Percentiles rank a stretch among this genome's conserved stretches.
phyloP scores from a whole-genome alignment of 37 sponge, comb jelly and placozoan species.

The Chondrosia reniformis region DNA sequence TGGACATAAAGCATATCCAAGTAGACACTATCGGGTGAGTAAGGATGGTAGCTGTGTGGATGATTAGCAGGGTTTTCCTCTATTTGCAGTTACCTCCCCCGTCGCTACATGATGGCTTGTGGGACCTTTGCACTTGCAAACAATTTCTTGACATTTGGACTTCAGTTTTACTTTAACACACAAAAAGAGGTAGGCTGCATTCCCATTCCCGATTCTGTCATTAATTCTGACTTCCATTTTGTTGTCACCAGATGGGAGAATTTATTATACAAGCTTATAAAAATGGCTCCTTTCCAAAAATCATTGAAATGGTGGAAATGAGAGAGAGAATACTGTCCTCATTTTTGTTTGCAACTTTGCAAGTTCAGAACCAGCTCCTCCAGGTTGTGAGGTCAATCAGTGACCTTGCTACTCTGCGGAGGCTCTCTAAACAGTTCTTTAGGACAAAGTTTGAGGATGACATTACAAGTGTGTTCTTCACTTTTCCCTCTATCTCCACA shows the following conservation, averaged over 20 bases:
- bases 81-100: conserved; percentile 6
- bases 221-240: background rate
- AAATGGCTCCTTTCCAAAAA: conserved; percentile 78
- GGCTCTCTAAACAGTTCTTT: background rate
- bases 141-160: conserved; percentile 48
- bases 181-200: conserved; percentile 46
- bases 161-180: conserved; percentile 47
- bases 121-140: conserved; percentile 60
- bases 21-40: conserved; percentile 66
- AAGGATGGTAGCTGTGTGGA: background rate
- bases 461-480: background rate
- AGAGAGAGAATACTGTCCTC: conserved; percentile 38
- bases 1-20: conserved; percentile 63
- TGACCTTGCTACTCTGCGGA: background rate
- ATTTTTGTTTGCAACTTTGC: conserved; percentile 28
- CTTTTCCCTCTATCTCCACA: background rate
- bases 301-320: conserved; percentile 51
- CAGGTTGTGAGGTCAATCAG: background rate
- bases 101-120: conserved; percentile 46
- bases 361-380: background rate
- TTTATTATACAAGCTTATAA: conserved; percentile 76
- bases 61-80: background rate
- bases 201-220: background rate
- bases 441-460: background rate
- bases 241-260: conserved; percentile 58